Evolutionary conservation across 2,888 invertebrate genomes (phyloP), one percentile per base, ranked within the genome.

Genomic region (Muschampia plurimacula): DNA sequence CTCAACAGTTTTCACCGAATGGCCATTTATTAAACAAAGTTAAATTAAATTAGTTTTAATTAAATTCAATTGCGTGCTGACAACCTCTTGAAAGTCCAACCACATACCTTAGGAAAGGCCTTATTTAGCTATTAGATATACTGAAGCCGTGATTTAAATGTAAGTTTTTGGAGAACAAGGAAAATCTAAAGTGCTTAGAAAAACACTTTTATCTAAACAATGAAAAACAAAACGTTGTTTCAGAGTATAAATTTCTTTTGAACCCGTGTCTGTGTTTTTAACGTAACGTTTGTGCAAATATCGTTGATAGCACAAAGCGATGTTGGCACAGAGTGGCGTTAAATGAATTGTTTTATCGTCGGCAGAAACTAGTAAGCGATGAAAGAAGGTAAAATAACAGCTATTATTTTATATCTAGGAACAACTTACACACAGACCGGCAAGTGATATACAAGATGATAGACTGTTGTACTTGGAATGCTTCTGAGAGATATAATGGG

Each of bases 241-340:
- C 32, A 32, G 32, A 32, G 46, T 49, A 49, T 39, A 67, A 32
- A 44, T 41, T 28, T 55, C 44, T 59, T 67, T 28, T 55, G 57
- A 59, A 22, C 55, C 10, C 22, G 46, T 22, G 22, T 15, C 12
- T 22, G 55, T 55, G 22, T 10, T 22, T 22, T 55, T 9, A 55
- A 8, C 22, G 32, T 32, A 4, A 55, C 9, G 9, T 15, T 55
- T 55, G 55, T 55, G 22, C 55, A 22, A 55, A 55, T 55, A 55
- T 55, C 15, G 22, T 22, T 55, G 55, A 22, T 55, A 4, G 55
- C 10, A 55, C 22, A 55, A 55, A 55, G 55, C 15, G 22, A 55
- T 55, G 22, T 55, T 22, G 12, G 46, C 46, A 2, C 0, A 32
- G n/a, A 49, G 46, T 13, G 46, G 13, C 12, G 46, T 49, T 49